Conservation (phyloP, 1,140 invertebrate genomes). For the Teleopsis dalmanni region DNA sequence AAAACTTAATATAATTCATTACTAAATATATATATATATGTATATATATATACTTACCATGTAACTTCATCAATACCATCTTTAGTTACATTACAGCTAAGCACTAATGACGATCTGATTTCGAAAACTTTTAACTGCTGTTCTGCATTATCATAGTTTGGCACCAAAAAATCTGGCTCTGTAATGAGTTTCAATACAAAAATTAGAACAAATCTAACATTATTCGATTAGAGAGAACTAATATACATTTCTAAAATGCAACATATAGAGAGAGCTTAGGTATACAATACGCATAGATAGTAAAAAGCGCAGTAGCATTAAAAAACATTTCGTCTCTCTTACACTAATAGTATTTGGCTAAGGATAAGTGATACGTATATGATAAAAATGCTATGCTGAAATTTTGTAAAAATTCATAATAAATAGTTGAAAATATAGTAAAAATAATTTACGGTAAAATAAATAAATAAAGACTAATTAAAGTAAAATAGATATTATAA, state of each 20-base stretch:
- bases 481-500: too few species aligned
- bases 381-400: too few species aligned
- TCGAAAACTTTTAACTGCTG: slow-evolving; percentile 40
- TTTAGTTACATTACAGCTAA: slow-evolving; percentile 30
- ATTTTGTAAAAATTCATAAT: too few species aligned
- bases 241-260: neutral
- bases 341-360: too few species aligned
- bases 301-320: neutral
- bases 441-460: too few species aligned
- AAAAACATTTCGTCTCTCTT: too few species aligned
- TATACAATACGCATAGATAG: neutral
- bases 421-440: too few species aligned
- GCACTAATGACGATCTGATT: slow-evolving; percentile 38
- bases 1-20: too few species aligned
- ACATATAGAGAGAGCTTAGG: neutral
- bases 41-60: slow-evolving; percentile 11
- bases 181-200: slow-evolving; percentile 9
- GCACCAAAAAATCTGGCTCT: slow-evolving; percentile 38
- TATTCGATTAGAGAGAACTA: neutral
- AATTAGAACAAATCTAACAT: neutral
- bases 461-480: too few species aligned
- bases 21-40: neutral
- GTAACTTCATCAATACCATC: slow-evolving; percentile 9
- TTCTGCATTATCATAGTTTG: slow-evolving; percentile 42
- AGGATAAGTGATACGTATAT: too few species aligned